Evolutionary conservation across 2,888 invertebrate species (phyloP).

Genomic region (Drosophila barbarae): DNA sequence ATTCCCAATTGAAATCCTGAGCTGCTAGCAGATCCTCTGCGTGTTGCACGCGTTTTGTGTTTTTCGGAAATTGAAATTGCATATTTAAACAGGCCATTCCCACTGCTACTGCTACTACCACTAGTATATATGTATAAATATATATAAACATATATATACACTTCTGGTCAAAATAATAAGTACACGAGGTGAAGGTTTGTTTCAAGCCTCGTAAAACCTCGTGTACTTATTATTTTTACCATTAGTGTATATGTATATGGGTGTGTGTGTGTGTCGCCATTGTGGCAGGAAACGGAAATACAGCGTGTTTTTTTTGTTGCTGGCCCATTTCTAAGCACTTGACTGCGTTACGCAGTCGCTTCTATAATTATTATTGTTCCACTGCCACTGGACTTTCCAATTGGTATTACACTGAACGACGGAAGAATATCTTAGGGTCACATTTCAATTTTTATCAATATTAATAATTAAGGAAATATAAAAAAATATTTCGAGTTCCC

Average conservation of each 20-base stretch:
- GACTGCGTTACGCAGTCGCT: slow-evolving; percentile 35
- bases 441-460: not conserved
- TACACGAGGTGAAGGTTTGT: too few relatives aligned
- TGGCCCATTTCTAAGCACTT: slow-evolving; percentile 40
- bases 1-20: slow-evolving; percentile 19
- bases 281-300: slow-evolving; percentile 38
- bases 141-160: not conserved
- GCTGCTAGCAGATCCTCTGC: slow-evolving; percentile 44
- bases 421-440: not conserved
- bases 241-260: not conserved
- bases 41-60: slow-evolving; percentile 59
- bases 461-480: not conserved
- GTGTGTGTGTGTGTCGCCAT: slow-evolving; percentile 27
- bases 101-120: slow-evolving; percentile 10
- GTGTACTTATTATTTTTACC: too few relatives aligned
- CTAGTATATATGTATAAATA: not conserved
- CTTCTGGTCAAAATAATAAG: too few relatives aligned
- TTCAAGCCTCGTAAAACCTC: too few relatives aligned
- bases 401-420: not conserved
- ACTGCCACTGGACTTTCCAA: slow-evolving; percentile 24
- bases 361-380: slow-evolving; percentile 38
- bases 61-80: slow-evolving; percentile 76
- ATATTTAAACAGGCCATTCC: slow-evolving; percentile 67
- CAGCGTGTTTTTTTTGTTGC: slow-evolving; percentile 37
- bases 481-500: not conserved